Conservation (phyloP, 2,113 vertebrate genomes). For the Orthonyx spaldingii region DNA sequence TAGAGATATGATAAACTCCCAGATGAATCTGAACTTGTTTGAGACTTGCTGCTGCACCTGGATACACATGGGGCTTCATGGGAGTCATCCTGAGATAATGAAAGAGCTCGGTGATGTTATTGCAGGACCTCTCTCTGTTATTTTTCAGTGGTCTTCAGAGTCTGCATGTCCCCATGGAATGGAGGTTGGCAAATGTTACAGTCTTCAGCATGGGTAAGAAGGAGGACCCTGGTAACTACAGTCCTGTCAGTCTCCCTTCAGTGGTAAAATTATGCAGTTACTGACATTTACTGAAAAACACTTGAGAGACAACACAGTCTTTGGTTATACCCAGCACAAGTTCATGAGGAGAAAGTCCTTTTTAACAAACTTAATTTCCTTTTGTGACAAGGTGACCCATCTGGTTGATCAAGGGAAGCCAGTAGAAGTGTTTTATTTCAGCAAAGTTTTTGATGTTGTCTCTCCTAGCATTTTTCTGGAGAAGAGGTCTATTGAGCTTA, state of each 20-base stretch:
- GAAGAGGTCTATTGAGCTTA: neutral
- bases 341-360: neutral
- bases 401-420: neutral
- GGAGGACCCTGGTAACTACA: neutral
- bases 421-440: neutral
- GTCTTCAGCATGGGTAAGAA: neutral
- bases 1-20: neutral
- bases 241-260: neutral
- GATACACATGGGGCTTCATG: accelerated
- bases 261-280: neutral
- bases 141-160: neutral
- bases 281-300: neutral
- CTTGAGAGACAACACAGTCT: neutral
- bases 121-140: neutral
- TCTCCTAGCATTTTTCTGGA: neutral
- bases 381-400: neutral
- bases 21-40: neutral
- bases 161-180: neutral
- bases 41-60: neutral
- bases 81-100: neutral
- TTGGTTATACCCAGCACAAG: neutral
- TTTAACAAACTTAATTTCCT: neutral
- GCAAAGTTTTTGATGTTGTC: neutral
- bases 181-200: neutral
- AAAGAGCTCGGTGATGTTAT: neutral